Evolutionary conservation across 2,888 invertebrate genomes (phyloP).

Genomic region (Anoncus sp.): DNA sequence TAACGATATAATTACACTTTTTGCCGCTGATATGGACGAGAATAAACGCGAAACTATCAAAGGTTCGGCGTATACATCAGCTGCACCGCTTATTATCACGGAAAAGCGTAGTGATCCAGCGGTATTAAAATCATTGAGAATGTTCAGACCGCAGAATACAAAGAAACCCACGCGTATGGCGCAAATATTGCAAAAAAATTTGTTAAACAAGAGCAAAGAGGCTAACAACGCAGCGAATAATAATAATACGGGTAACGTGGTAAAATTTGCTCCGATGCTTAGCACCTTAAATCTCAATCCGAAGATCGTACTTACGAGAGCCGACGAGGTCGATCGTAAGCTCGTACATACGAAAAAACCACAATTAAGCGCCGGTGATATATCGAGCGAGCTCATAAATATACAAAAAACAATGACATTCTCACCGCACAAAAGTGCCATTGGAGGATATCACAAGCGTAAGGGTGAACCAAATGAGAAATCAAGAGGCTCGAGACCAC

Average conservation of each 20-base stretch:
- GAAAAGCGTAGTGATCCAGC: slow-evolving; percentile 84
- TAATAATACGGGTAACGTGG: slow-evolving; percentile 64
- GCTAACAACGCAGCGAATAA: slow-evolving; percentile 60
- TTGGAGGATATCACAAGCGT: slow-evolving; percentile 75
- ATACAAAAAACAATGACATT: slow-evolving; percentile 80
- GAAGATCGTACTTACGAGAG: slow-evolving; percentile 81
- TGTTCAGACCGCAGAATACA: slow-evolving; percentile 83
- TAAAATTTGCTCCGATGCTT: slow-evolving; percentile 80
- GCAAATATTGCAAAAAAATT: slow-evolving; percentile 75
- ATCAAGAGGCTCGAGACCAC: slow-evolving; percentile 19
- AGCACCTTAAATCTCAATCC: slow-evolving; percentile 83
- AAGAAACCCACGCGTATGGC: slow-evolving; percentile 73
- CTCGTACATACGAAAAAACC: slow-evolving; percentile 73
- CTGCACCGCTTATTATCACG: slow-evolving; percentile 79
- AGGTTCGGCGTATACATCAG: slow-evolving; percentile 78
- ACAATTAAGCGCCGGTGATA: slow-evolving; percentile 75
- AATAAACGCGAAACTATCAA: slow-evolving; percentile 81
- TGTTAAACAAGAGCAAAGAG: slow-evolving; percentile 67
- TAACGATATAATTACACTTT: slow-evolving; percentile 80
- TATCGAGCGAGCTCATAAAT: slow-evolving; percentile 78
- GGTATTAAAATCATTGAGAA: slow-evolving; percentile 84
- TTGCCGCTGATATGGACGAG: slow-evolving; percentile 81
- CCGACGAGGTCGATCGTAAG: slow-evolving; percentile 78
- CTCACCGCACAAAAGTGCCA: slow-evolving; percentile 73
- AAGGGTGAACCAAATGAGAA: slow-evolving; percentile 66